phyloP scores from a whole-genome alignment of 2,797 vertebrate species.

The Sylvilagus floridanus region DNA sequence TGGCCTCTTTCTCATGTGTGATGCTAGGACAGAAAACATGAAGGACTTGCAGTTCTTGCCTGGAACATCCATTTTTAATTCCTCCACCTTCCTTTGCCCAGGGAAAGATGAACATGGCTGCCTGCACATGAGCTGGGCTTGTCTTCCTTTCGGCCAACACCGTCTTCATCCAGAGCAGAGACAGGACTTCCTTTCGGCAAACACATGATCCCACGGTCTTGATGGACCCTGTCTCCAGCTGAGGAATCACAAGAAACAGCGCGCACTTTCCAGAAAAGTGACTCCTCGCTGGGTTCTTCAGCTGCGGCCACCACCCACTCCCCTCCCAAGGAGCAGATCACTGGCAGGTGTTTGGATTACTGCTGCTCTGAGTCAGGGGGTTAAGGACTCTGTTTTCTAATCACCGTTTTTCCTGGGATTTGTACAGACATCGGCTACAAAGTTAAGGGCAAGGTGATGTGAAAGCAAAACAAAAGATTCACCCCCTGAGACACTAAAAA shows the following conservation, averaged over 20 bases:
- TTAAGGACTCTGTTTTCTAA: not conserved
- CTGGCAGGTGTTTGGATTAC: not conserved
- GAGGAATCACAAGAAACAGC: not conserved
- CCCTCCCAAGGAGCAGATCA: not conserved
- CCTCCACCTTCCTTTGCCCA: not conserved
- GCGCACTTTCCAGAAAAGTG: not conserved
- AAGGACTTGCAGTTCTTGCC: slow-evolving; percentile 17
- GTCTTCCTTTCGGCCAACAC: not conserved
- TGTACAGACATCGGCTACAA: slow-evolving; percentile 26
- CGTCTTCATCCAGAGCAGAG: not conserved
- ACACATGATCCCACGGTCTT: not conserved
- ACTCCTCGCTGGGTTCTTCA: not conserved
- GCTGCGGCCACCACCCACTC: not conserved
- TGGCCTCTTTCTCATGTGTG: not conserved
- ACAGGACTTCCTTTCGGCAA: not conserved
- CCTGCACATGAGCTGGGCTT: not conserved
- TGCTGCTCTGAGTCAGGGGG: not conserved
- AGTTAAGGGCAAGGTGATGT: slow-evolving; percentile 42
- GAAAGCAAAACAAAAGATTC: slow-evolving; percentile 48
- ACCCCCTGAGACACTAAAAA: slow-evolving; percentile 40
- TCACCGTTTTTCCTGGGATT: slow-evolving; percentile 23
- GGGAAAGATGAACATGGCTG: not conserved
- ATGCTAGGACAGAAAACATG: not conserved
- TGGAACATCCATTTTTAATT: not conserved
- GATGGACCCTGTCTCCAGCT: not conserved